These are phyloP conservation scores for Nomada goodeniana DNA, from an alignment of 2,888 invertebrate species.

Conservation along the genomic window DNA sequence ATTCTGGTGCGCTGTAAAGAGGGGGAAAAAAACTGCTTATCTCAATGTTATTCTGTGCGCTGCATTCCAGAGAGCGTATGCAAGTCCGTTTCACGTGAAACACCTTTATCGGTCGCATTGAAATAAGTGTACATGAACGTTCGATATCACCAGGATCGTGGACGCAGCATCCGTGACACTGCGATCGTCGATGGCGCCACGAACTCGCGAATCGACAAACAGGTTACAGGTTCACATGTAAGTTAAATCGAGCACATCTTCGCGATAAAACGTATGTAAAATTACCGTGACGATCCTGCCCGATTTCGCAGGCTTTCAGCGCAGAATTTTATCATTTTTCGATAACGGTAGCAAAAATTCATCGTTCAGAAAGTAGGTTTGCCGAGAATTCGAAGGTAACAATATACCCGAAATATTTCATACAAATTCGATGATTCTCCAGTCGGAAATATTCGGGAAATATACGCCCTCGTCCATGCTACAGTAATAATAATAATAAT, in stretches of 20 bases:
- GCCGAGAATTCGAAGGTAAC: too few relatives aligned
- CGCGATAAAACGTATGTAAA: neutral
- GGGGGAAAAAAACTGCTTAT: conserved; percentile 14
- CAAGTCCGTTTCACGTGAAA: conserved; percentile 26
- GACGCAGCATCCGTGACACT: neutral
- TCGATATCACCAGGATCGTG: conserved; percentile 2
- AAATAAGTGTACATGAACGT: conserved; percentile 1
- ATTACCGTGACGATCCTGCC: neutral
- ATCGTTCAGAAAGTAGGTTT: neutral
- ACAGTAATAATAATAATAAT: too few relatives aligned
- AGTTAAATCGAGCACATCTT: neutral
- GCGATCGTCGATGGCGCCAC: neutral
- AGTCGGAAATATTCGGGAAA: too few relatives aligned
- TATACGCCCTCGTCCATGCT: too few relatives aligned
- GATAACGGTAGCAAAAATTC: too few relatives aligned
- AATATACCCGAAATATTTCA: too few relatives aligned
- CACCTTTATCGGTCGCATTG: conserved; percentile 32
- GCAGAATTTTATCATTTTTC: neutral
- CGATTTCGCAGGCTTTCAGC: neutral
- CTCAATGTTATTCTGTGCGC: conserved; percentile 20
- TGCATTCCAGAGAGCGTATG: conserved; percentile 25
- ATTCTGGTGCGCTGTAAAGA: too few relatives aligned
- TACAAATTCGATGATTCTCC: too few relatives aligned
- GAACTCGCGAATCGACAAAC: conserved; percentile 6
- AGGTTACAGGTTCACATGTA: conserved; percentile 14